Evolutionary conservation across 23 tunicate genomes (phyloP), one percentile per base, ranked within the genome.

Genomic region (Styela clava): DNA sequence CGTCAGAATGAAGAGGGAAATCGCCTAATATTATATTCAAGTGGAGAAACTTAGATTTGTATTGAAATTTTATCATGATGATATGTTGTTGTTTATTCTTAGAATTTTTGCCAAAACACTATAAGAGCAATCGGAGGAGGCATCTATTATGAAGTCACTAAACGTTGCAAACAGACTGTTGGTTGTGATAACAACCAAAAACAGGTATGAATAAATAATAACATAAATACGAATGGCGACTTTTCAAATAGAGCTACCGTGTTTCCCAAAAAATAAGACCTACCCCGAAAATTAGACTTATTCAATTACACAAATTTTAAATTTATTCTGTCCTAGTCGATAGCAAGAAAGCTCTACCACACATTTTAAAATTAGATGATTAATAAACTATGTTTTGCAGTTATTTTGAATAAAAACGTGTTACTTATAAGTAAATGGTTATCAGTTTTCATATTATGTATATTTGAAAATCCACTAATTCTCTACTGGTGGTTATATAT

Each of bases 141-240:
- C 16, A 31, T 35, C 1, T 86, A 56, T 82, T 71, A 30, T 16
- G 77, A 71, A 32, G 87, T 91, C 86, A 72, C 74, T 73, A 91
- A 91, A 73, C 62, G 56, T 62, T 91, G 97, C 83, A 91, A 91
- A 68, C 97, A 91, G 52, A 74, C 91, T 37, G 91, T 83, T 61
- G 97, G 91, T 0, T 91, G 97, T 83, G 79, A 74, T 33, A 91
- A 91, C 84, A 91, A 91, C 74, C 91, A 64, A 52, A 72, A 83
- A 34, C 97, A 91, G 83, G 77, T 71, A 71, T 2, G 77, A 22
- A 7, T 7, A 44, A 44, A n/a, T n/a, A n/a, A n/a, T n/a, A n/a
- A n/a, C n/a, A n/a, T n/a, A n/a, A n/a, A n/a, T n/a, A n/a, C n/a
- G n/a, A n/a, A n/a, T n/a, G n/a, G n/a, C n/a, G n/a, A n/a, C n/a